Conservation (phyloP, 2,797 vertebrate species). For the Smutsia gigantea region DNA sequence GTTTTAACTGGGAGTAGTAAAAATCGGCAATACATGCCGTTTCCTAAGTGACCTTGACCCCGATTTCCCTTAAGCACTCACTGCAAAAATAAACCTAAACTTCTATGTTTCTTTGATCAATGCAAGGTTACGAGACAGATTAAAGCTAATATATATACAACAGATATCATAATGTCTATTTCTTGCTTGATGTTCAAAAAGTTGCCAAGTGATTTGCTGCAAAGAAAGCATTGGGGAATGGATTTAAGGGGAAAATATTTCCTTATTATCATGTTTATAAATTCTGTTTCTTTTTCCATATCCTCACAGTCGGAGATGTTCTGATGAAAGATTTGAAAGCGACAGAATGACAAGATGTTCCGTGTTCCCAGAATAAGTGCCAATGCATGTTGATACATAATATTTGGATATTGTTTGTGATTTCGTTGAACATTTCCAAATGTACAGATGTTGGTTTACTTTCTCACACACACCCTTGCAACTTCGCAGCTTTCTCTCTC, state of each 20-base stretch:
- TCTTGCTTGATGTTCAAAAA: background rate
- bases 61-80: background rate
- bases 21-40: background rate
- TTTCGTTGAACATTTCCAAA: slow-evolving; percentile 39
- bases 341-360: background rate
- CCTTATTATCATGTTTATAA: background rate
- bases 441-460: background rate
- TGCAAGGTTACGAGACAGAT: background rate
- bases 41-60: background rate
- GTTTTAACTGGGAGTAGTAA: background rate
- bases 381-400: background rate
- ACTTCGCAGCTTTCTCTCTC: background rate
- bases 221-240: background rate
- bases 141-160: background rate
- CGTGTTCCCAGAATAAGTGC: background rate
- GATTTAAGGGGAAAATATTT: slow-evolving; percentile 3
- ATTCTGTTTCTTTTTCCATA: background rate
- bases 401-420: slow-evolving; percentile 47
- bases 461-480: background rate
- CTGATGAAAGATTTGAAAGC: background rate
- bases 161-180: background rate
- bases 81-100: slow-evolving; percentile 22
- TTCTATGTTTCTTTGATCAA: background rate
- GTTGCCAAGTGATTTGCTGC: background rate
- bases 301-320: background rate